Percentiles rank a stretch among this genome's conserved stretches.
Conservation (phyloP, 2,888 invertebrate genomes). For the Cerastis leucographa region DNA sequence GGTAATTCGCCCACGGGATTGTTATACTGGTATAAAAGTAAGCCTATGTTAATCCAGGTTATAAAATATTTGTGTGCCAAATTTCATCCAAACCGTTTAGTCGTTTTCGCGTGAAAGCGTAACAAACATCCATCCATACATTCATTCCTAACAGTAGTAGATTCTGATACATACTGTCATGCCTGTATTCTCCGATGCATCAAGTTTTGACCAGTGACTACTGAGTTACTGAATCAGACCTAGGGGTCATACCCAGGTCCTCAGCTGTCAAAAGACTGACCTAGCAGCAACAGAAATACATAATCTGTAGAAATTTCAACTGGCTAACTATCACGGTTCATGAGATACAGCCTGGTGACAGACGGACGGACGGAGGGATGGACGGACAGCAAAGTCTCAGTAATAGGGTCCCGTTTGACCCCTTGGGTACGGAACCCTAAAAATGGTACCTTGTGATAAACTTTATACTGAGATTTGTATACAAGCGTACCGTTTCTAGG, state of each 20-base stretch:
- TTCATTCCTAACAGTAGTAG: not conserved
- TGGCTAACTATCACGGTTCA: too few species aligned
- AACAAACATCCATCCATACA: not conserved
- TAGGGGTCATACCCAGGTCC: too few species aligned
- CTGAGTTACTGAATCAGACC: too few species aligned
- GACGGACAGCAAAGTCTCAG: too few species aligned
- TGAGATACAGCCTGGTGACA: too few species aligned
- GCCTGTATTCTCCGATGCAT: too few species aligned
- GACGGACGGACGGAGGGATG: too few species aligned
- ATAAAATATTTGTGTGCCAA: not conserved
- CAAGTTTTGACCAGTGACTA: too few species aligned
- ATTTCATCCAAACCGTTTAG: not conserved
- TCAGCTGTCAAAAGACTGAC: not conserved
- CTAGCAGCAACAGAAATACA: too few species aligned
- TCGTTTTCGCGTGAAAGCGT: not conserved
- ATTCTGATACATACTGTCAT: not conserved
- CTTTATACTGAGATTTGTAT: not conserved
- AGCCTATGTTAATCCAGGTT: not conserved
- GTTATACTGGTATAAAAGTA: not conserved
- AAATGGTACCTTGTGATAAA: not conserved
- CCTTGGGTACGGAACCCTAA: too few species aligned
- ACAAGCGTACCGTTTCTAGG: not conserved
- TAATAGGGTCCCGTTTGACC: too few species aligned
- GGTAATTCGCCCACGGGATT: not conserved
- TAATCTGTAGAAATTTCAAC: too few species aligned